Percentiles rank a stretch among this genome's conserved stretches.
These are phyloP conservation scores for Cetonia aurata DNA, from an alignment of 2,888 invertebrate genomes.

Conservation along the genomic window DNA sequence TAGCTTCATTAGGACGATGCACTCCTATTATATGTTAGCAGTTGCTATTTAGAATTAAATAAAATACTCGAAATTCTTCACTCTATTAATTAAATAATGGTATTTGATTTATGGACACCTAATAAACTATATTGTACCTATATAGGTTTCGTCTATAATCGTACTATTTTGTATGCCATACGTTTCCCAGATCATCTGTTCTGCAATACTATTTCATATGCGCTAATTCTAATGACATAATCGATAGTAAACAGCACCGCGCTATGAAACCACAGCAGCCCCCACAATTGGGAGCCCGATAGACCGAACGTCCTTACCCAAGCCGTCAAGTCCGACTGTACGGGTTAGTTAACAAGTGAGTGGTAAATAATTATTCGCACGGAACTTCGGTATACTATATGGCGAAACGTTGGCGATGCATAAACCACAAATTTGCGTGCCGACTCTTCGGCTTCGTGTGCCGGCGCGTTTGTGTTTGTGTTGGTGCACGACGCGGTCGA, in stretches of 20 bases:
- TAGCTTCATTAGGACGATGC: too few species aligned
- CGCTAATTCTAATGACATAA: conserved; percentile 21
- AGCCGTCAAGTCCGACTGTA: conserved; percentile 24
- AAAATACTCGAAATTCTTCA: too few species aligned
- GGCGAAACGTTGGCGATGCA: conserved; percentile 33
- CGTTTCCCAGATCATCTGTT: not conserved
- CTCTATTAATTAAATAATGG: too few species aligned
- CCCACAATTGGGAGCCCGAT: not conserved
- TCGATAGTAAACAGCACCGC: not conserved
- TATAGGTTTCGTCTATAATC: too few species aligned
- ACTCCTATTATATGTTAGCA: too few species aligned
- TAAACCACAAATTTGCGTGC: conserved; percentile 38
- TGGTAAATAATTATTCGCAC: conserved; percentile 40
- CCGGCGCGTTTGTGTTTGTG: conserved; percentile 14
- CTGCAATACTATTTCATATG: not conserved
- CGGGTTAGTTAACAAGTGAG: conserved; percentile 33
- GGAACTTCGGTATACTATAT: conserved; percentile 13
- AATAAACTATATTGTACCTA: too few species aligned
- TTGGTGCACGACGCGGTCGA: conserved; percentile 6
- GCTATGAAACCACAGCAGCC: conserved; percentile 13
- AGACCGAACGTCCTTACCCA: conserved; percentile 11
- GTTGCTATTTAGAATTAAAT: too few species aligned
- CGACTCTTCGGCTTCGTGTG: conserved; percentile 21
- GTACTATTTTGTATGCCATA: too few species aligned
- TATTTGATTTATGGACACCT: too few species aligned